Conservation (phyloP, 2,888 invertebrate species). For the Brachyopa scutellaris region DNA sequence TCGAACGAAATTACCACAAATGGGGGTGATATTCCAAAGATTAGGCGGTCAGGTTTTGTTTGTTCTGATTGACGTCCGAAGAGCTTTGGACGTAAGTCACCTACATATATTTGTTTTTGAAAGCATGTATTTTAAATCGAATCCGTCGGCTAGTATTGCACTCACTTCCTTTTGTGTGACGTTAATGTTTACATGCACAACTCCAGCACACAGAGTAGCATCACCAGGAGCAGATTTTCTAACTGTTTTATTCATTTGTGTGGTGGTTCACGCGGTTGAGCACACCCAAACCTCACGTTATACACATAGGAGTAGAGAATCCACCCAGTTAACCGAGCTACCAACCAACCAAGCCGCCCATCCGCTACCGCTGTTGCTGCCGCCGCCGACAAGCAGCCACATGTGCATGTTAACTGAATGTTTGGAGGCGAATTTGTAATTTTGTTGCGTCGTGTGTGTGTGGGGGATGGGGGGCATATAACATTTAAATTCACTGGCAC, state of each 20-base stretch:
- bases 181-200: slow-evolving; percentile 47
- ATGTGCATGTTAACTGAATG: slow-evolving; percentile 70
- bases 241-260: slow-evolving; percentile 72
- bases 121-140: too few species aligned
- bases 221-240: slow-evolving; percentile 66
- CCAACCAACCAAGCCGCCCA: slow-evolving; percentile 62
- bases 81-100: not conserved
- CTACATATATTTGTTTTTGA: too few species aligned
- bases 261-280: slow-evolving; percentile 65
- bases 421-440: slow-evolving; percentile 70
- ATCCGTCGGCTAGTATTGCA: not conserved
- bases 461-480: slow-evolving; percentile 13
- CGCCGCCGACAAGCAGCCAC: slow-evolving; percentile 42
- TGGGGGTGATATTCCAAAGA: slow-evolving; percentile 1
- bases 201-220: slow-evolving; percentile 32
- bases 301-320: not conserved
- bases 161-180: not conserved
- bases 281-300: slow-evolving; percentile 39
- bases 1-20: slow-evolving; percentile 38
- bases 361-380: slow-evolving; percentile 33
- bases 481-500: slow-evolving; percentile 56
- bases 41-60: not conserved
- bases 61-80: not conserved
- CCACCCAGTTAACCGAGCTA: slow-evolving; percentile 49
- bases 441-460: slow-evolving; percentile 22